phyloP scores from a whole-genome alignment of 2,797 vertebrate species.

The Cephalopachus bancanus region DNA sequence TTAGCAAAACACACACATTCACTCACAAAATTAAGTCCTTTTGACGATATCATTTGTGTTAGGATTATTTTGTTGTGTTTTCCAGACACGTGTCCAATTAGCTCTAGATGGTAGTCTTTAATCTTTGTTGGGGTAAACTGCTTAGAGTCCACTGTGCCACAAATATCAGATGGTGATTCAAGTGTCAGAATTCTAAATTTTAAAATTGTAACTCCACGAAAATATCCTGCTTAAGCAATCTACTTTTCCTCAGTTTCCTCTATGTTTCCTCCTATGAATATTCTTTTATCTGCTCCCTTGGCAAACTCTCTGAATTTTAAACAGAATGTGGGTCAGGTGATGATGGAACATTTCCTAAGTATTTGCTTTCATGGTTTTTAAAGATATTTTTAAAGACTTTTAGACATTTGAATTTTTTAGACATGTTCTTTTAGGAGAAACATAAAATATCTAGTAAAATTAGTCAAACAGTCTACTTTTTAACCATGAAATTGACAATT shows the following conservation, averaged over 20 bases:
- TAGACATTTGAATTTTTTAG: neutral
- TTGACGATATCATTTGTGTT: neutral
- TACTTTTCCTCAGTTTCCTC: neutral
- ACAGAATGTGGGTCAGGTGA: neutral
- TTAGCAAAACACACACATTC: neutral
- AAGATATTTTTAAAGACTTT: neutral
- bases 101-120: neutral
- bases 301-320: neutral
- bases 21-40: neutral
- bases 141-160: neutral
- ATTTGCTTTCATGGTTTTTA: neutral
- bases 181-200: neutral
- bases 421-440: neutral
- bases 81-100: neutral
- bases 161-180: neutral
- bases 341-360: neutral
- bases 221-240: neutral
- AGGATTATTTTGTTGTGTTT: neutral
- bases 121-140: neutral
- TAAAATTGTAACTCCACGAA: neutral
- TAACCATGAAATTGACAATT: neutral
- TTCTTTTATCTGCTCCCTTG: neutral
- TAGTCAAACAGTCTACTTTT: neutral
- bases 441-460: neutral
- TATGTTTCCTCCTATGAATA: neutral